Conservation (phyloP, 2,797 vertebrate genomes). For the Helicolenus hilgendorfi region DNA sequence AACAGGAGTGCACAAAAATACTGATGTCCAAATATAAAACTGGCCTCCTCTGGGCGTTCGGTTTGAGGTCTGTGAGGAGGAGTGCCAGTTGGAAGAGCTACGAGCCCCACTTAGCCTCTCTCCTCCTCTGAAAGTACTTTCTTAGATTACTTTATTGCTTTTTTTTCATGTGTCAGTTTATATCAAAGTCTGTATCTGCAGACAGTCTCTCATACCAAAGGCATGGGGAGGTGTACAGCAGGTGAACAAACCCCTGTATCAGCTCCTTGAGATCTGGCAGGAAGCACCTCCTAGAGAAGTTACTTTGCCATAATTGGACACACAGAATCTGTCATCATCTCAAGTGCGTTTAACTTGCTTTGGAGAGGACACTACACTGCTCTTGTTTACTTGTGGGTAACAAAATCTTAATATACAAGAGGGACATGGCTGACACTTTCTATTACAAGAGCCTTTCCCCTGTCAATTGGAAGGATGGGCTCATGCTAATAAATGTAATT, state of each 20-base stretch:
- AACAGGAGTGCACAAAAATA: conserved; percentile 71
- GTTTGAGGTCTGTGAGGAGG: conserved; percentile 67
- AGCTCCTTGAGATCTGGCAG: conserved; percentile 4
- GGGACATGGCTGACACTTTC: conserved; percentile 54
- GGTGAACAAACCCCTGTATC: conserved; percentile 32
- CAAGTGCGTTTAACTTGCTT: conserved; percentile 39
- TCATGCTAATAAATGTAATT: conserved; percentile 77
- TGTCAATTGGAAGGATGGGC: conserved; percentile 68
- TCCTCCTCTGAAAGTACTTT: conserved; percentile 38
- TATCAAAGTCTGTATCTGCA: conserved; percentile 38
- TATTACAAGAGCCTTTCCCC: conserved; percentile 64
- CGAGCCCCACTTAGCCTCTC: conserved; percentile 56
- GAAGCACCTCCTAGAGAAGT: conserved; percentile 5
- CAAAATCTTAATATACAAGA: conserved; percentile 41
- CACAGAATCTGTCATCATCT: conserved; percentile 24
- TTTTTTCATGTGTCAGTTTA: conserved; percentile 37
- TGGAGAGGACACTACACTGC: conserved; percentile 32
- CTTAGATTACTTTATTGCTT: conserved; percentile 37
- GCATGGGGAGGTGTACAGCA: conserved; percentile 17
- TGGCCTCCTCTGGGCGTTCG: conserved; percentile 44
- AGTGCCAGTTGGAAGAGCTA: conserved; percentile 67
- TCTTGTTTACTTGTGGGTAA: conserved; percentile 34
- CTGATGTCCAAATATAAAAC: conserved; percentile 69
- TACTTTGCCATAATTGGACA: conserved; percentile 34
- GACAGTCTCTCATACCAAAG: conserved; percentile 48